These are phyloP conservation scores for Popillia japonica DNA, from an alignment of 1,140 invertebrate genomes.

Conservation along the genomic window DNA sequence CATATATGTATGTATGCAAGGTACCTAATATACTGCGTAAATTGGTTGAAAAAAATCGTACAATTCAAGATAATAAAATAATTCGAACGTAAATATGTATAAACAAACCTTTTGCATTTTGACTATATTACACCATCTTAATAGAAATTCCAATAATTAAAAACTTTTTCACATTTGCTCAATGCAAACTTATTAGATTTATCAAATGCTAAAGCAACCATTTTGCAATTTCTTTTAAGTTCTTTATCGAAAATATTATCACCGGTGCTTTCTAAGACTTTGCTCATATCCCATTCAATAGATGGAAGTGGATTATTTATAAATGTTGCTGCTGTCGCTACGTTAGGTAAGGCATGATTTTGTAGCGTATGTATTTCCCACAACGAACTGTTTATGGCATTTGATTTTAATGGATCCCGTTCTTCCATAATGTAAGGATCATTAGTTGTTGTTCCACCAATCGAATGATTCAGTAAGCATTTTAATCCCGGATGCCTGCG, in stretches of 20 bases:
- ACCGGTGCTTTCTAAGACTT: slow-evolving; percentile 54
- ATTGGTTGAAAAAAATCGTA: too few relatives aligned
- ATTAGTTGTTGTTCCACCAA: slow-evolving; percentile 63
- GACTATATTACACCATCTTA: slow-evolving; percentile 9
- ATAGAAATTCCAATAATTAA: slow-evolving; percentile 64
- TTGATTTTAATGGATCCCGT: slow-evolving; percentile 76
- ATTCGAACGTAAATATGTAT: background rate
- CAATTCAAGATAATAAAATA: background rate
- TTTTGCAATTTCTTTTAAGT: slow-evolving; percentile 68
- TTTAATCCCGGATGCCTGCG: slow-evolving; percentile 83
- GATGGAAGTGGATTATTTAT: slow-evolving; percentile 71
- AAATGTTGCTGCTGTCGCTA: slow-evolving; percentile 74
- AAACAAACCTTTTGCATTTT: slow-evolving; percentile 24
- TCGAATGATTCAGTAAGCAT: slow-evolving; percentile 73
- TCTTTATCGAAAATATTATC: slow-evolving; percentile 71
- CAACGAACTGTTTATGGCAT: slow-evolving; percentile 85
- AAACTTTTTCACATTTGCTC: slow-evolving; percentile 62
- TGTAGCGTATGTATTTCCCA: slow-evolving; percentile 89
- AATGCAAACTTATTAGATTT: slow-evolving; percentile 64
- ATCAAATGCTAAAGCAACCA: slow-evolving; percentile 71
- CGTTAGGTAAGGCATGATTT: slow-evolving; percentile 76
- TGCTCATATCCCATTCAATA: slow-evolving; percentile 72
- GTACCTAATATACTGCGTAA: too few relatives aligned
- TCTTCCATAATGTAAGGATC: slow-evolving; percentile 89
- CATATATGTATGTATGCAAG: too few relatives aligned